A percentile compares a stretch with the other conserved stretches of the same genome.
Conservation (phyloP, 2,888 invertebrate genomes). For the Scaptomyza tumidula region DNA sequence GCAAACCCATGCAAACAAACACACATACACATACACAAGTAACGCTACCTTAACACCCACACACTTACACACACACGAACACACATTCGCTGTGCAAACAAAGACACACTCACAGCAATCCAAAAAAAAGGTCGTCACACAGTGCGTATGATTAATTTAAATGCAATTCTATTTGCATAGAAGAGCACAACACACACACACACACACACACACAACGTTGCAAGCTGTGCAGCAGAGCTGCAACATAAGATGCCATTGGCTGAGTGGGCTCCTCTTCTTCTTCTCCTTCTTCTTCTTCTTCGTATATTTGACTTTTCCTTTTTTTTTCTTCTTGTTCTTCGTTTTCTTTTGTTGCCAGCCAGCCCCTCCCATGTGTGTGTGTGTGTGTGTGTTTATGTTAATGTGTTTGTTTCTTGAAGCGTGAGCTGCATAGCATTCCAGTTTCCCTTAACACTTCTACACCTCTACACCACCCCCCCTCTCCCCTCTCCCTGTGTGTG, state of each 20-base stretch:
- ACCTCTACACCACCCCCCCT: no score
- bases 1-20: slow-evolving; percentile 9
- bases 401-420: slow-evolving; percentile 66
- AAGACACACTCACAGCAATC: slow-evolving; percentile 17
- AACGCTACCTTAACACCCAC: slow-evolving; percentile 5
- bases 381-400: slow-evolving; percentile 45
- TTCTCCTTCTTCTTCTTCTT: neutral
- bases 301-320: neutral
- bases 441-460: neutral
- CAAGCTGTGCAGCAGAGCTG: neutral
- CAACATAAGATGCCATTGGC: slow-evolving; percentile 26
- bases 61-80: no score
- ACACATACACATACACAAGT: neutral
- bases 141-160: slow-evolving; percentile 79
- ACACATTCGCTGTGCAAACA: slow-evolving; percentile 3
- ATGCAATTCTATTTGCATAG: slow-evolving; percentile 75
- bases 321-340: slow-evolving; percentile 8
- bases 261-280: neutral
- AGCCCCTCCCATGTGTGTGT: slow-evolving; percentile 7
- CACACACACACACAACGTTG: no score
- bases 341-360: slow-evolving; percentile 24
- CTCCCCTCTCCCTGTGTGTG: neutral
- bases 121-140: slow-evolving; percentile 38
- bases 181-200: slow-evolving; percentile 15
- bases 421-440: slow-evolving; percentile 45